Base-by-base conservation (phyloP, 2,113 vertebrate genomes). In the Eptesicus fuscus region DNA sequence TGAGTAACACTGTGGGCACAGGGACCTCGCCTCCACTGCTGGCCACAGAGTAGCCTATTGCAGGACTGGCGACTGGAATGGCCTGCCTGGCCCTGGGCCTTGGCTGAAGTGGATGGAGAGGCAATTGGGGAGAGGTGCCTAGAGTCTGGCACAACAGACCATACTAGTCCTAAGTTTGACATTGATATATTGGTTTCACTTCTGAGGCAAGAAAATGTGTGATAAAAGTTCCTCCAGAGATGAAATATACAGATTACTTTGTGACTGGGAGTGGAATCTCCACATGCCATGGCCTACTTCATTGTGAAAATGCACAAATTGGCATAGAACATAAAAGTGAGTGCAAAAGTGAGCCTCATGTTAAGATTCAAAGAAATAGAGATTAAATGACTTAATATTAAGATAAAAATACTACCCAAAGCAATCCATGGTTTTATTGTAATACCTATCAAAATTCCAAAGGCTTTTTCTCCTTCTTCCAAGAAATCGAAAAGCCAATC, bases 201-300 rank as follows among this genome's bases (percentile, higher is more conserved):
- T 23, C 98, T 99, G 83, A 98, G 98, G 87, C 99, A 99, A 78
- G 99, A 99, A 78, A 98, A 99, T 99, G 99, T 96, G 99, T 99
- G 76, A 99, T 99, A 91, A 98, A 98, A 97, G 96, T 99, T 28
- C 98, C 99, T 47, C 97, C 98, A 51, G 98, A 99, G 76, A 95
- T 99, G 76, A 99, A 97, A 90, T 99, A 99, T 25, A 90, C 98
- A 1, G 92, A 99, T 77, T 99, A 99, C 96, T 99, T 99, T 93
- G 98, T 99, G 67, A 97, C 99, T 44, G 99, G 98, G 67, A 99
- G 98, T 0, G 99, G 99, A 20, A 97, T 98, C 28, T 99, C 99
- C 28, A 86, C 98, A 98, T 0, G 99, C 99, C 3, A 99, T 99
- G 99, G 98, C 99, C 9, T 95, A 98, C 17, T 99, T 99, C 96